Percentiles rank a stretch among this genome's conserved stretches.
These are phyloP conservation scores for Saccopteryx bilineata DNA, from an alignment of 2,113 vertebrate species.

Conservation along the genomic window DNA sequence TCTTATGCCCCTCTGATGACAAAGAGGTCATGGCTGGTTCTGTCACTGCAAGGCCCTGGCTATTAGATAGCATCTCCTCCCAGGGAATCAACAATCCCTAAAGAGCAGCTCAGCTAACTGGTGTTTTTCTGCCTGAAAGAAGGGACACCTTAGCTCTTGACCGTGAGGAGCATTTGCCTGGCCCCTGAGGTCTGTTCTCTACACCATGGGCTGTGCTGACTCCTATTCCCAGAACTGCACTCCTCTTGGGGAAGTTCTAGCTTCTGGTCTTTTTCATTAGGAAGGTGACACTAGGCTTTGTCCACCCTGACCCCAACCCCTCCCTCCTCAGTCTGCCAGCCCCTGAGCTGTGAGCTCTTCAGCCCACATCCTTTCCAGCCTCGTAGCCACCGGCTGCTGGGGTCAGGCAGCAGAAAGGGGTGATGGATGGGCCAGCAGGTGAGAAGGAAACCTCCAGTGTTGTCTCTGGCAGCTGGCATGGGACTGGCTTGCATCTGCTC, in stretches of 20 bases:
- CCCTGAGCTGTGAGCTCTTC: background rate
- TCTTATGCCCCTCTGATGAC: background rate
- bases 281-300: background rate
- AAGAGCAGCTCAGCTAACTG: background rate
- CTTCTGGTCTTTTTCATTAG: slow-evolving; percentile 7
- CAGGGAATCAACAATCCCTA: background rate
- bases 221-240: background rate
- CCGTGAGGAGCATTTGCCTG: background rate
- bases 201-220: background rate
- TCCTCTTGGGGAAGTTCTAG: background rate
- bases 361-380: background rate
- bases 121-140: background rate
- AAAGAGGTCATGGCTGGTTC: background rate
- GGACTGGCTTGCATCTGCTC: background rate
- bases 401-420: background rate
- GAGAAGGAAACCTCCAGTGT: background rate
- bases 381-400: background rate
- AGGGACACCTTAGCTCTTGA: background rate
- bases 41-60: background rate
- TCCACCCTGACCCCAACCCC: background rate
- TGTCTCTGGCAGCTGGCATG: background rate
- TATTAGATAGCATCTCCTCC: background rate
- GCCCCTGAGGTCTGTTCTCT: background rate
- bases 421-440: slow-evolving; percentile 13
- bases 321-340: background rate